A percentile compares a stretch with the other conserved stretches of the same genome.
phyloP scores from a whole-genome alignment of 2,113 vertebrate genomes.

The Cryptomyrus ogoouensis region DNA sequence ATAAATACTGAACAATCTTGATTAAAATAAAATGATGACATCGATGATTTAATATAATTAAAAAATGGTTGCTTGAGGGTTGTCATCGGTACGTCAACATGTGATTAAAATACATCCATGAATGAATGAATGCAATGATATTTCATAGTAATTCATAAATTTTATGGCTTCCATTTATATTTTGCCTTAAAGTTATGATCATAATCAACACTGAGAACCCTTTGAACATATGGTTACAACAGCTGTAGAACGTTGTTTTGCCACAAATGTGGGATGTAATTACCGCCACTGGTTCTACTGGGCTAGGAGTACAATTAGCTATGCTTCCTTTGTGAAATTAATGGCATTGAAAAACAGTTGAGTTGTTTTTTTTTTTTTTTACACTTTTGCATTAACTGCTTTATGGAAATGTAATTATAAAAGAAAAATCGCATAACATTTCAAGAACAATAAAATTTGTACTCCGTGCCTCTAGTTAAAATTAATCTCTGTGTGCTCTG shows the following conservation, averaged over 20 bases:
- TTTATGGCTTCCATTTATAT: background rate
- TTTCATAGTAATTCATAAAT: background rate
- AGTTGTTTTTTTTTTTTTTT: constrained; percentile 30
- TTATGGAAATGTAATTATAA: constrained; percentile 6
- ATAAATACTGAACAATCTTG: background rate
- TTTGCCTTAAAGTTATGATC: constrained; percentile 19
- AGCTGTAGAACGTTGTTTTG: constrained; percentile 30
- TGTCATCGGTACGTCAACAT: background rate
- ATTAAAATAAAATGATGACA: background rate
- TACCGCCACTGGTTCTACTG: constrained; percentile 42
- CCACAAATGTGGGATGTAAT: constrained; percentile 48
- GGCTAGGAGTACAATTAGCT: constrained; percentile 47
- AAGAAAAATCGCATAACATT: background rate
- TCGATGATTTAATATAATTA: background rate
- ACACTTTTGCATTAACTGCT: constrained; percentile 36
- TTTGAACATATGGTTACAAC: constrained; percentile 22
- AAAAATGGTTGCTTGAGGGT: background rate
- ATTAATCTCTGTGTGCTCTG: background rate
- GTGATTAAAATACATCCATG: background rate
- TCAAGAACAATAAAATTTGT: background rate
- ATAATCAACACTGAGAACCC: background rate
- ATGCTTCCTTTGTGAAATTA: constrained; percentile 46
- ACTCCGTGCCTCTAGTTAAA: background rate
- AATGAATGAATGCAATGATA: background rate
- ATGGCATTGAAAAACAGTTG: constrained; percentile 44